Percentiles rank a stretch among this genome's conserved stretches.
Evolutionary conservation across 2,888 invertebrate species (phyloP).

Genomic region (Epiblema foenella): DNA sequence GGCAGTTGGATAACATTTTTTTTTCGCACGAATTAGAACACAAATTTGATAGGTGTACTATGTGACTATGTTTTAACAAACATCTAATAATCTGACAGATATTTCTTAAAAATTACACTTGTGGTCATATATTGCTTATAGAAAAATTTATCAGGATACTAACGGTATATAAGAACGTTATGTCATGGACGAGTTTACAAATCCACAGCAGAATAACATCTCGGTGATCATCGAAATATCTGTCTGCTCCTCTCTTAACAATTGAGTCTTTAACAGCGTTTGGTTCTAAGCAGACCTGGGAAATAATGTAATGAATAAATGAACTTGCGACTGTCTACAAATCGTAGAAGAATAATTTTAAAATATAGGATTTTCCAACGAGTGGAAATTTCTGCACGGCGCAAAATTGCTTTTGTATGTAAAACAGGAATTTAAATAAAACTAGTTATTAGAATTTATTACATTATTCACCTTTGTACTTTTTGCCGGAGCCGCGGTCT

Average conservation of each 20-base stretch:
- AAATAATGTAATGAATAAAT: background rate
- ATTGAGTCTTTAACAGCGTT: background rate
- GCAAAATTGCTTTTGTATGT: background rate
- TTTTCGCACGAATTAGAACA: too few relatives aligned
- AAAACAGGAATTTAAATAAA: background rate
- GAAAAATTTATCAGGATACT: conserved; percentile 13
- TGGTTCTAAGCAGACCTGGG: background rate
- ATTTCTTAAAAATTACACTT: too few relatives aligned
- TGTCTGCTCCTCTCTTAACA: background rate
- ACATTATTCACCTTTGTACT: conserved; percentile 17
- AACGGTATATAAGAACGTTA: conserved; percentile 51
- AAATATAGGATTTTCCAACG: background rate
- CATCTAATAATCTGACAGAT: too few relatives aligned
- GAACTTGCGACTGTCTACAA: background rate
- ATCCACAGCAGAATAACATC: conserved; percentile 57
- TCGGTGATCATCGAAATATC: conserved; percentile 29
- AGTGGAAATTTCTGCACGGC: background rate
- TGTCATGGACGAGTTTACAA: conserved; percentile 52
- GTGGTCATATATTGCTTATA: too few relatives aligned
- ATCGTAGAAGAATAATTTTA: background rate
- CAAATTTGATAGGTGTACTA: too few relatives aligned
- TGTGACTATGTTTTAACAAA: too few relatives aligned
- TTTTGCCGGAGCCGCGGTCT: background rate
- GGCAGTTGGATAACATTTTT: too few relatives aligned
- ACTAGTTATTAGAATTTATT: background rate